Base-by-base conservation (phyloP, 92 coral and sea anemone genomes). In the Bergia sp. region DNA sequence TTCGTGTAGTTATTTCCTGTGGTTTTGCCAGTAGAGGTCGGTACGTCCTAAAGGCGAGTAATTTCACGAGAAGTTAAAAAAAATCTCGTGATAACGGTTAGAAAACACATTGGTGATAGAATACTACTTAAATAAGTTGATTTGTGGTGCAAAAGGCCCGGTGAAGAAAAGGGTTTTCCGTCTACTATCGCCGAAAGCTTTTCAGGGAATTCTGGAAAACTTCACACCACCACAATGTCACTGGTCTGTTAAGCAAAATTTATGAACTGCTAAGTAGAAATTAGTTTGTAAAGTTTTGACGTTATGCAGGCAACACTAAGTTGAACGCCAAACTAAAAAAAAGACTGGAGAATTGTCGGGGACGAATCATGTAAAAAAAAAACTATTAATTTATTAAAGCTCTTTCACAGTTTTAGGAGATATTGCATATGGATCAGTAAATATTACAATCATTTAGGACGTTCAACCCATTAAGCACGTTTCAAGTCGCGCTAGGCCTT, bases 1-100 rank as follows among this genome's bases (percentile, higher is more conserved):
- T 84, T 84, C 77, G 1, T 84, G 44, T 53, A 71, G 79, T 71
- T 57, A 50, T 37, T 84, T 84, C 87, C 79, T 69, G 38, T 84
- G 43, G 87, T 84, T 44, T 84, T 84, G 87, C 72, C 66, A 69
- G 40, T 44, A 6, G 43, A 41, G 40, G 64, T 23, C 29, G 29
- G 29, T 29, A 29, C 29, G 29, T 29, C 50, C 43, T 66, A 84
- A 29, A 29, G 73, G 61, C 61, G 11, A 84, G 78, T 21, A 67
- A 21, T 71, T 84, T 84, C 67, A n/a, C 79, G 42, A 82, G 61
- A 82, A 82, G 67, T 55, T 13, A 29, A 38, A 18, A 79, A 53
- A 53, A 78, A 78, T 5, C 49, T 55, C 57, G 72, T 37, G 85
- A 80, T 57, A 80, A 57, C 77, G 39, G 39, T 73, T 13, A 38